Base-by-base conservation (phyloP, 2,888 invertebrate genomes). In the Tenthredo mesomela region DNA sequence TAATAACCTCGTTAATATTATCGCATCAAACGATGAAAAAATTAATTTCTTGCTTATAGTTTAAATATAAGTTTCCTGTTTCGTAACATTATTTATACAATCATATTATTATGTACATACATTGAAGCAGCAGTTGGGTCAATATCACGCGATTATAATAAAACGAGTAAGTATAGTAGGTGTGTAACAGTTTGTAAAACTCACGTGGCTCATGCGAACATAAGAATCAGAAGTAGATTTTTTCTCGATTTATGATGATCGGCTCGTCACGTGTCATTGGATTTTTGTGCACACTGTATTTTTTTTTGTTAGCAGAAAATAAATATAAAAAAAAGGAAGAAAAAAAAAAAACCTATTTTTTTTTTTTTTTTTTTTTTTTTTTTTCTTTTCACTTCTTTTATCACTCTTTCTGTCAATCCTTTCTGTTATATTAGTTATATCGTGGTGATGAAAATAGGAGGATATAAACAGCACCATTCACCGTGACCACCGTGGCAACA, bases 401-500 rank as follows among this genome's bases (percentile, higher is more conserved):
- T 25, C 25, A 25, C 61, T 61, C 25, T 9, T 61, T 12, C 10
- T 61, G 21, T 25, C 21, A 25, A 10, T 61, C 25, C 12, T 61
- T 2, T 61, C 2, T 61, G 12, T 61, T 61, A 12, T 61, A 54
- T 61, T n/a, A n/a, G n/a, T n/a, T 61, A 25, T 25, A 21, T 9
- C 61, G 21, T 18, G 9, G 12, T 9, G 15, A 21, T 47, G 25
- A 29, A 47, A 43, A 37, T 21, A 47, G 12, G 65, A 21, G 25
- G 18, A 67, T 82, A 82, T 40, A 82, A 82, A 82, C 67, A 65
- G 84, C 84, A 85, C 86, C 88, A 88, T 87, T 84, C 89, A 85
- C 87, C 86, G 87, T 88, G 87, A 87, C 89, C 88, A 89, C 88
- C 88, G 88, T 88, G 89, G 90, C 89, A 90, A 90, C 89, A 91